phyloP scores from a whole-genome alignment of 2,888 invertebrate species.

The Malthinus seriepunctatus region DNA sequence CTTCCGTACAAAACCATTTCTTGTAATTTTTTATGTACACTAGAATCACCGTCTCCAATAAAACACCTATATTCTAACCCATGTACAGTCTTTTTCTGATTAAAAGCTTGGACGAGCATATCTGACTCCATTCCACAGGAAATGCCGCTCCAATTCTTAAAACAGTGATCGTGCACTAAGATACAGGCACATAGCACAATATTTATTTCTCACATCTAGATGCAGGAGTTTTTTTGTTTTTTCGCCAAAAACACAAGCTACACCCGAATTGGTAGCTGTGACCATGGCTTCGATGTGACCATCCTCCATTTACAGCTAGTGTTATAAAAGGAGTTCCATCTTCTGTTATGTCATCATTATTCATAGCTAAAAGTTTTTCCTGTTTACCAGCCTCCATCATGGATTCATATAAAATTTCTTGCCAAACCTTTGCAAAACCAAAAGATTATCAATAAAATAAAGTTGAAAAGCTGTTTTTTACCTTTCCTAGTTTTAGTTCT shows the following conservation, averaged over 20 bases:
- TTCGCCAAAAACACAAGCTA: background rate
- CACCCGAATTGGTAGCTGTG: background rate
- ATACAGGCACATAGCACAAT: slow-evolving; percentile 1
- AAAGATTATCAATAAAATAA: background rate
- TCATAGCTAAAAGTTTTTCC: background rate
- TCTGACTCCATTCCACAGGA: background rate
- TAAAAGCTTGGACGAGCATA: background rate
- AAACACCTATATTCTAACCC: background rate
- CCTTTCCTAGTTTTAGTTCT: background rate
- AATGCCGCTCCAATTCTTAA: background rate
- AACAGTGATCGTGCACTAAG: background rate
- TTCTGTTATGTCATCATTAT: background rate
- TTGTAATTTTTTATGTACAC: background rate
- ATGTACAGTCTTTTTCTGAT: background rate
- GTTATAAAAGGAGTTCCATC: slow-evolving; percentile 2
- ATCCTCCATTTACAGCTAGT: background rate
- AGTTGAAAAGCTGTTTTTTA: background rate
- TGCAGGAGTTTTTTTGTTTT: background rate
- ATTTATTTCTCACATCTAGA: background rate
- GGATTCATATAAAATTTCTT: background rate
- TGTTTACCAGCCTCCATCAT: background rate
- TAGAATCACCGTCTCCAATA: no score
- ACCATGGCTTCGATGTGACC: slow-evolving; percentile 1
- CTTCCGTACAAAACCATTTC: background rate
- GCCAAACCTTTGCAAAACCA: background rate